phyloP scores from a whole-genome alignment of 2,113 vertebrate species.

The Oryctolagus cuniculus region mOryCun1.1 NC_091441.1:97471501-97472000 shows the following conservation, averaged over 20 bases:
- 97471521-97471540: background rate
- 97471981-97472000: slow-evolving; percentile 62
- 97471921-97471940: slow-evolving; percentile 89
- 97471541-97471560: background rate
- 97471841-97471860: background rate
- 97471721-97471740: background rate
- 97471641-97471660: background rate
- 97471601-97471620: background rate
- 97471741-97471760: background rate
- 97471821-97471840: background rate
- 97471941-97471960: slow-evolving; percentile 85
- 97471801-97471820: background rate
- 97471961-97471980: slow-evolving; percentile 76
- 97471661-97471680: background rate
- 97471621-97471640: background rate
- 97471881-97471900: too few species aligned
- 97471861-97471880: background rate
- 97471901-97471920: slow-evolving; percentile 67
- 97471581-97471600: background rate
- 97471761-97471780: background rate
- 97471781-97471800: background rate
- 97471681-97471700: too few species aligned
- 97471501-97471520: background rate
- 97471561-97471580: background rate
- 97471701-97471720: background rate